Percentiles rank a stretch among this genome's conserved stretches.
These are phyloP conservation scores for Nothobranchius furzeri DNA, from an alignment of 2,113 vertebrate species.

Conservation along the genomic window DNA sequence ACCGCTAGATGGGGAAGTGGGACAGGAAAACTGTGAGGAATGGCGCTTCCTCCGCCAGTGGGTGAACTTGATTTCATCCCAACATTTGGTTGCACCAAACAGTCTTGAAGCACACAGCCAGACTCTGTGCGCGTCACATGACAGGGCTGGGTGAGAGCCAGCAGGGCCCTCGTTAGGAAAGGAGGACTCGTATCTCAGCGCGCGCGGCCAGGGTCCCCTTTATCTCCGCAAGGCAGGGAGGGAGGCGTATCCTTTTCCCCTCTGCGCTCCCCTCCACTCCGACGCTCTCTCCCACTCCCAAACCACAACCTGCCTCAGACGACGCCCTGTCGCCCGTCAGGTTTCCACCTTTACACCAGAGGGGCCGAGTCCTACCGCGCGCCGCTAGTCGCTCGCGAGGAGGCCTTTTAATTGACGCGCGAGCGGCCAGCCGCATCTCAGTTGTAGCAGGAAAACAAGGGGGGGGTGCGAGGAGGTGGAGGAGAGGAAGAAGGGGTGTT, in stretches of 20 bases:
- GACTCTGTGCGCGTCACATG: constrained; percentile 45
- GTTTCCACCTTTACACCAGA: constrained; percentile 4
- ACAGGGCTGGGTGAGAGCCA: constrained; percentile 56
- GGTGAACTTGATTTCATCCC: constrained; percentile 27
- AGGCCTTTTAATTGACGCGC: constrained; percentile 35
- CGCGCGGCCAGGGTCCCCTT: constrained; percentile 58
- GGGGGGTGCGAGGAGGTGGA: constrained; percentile 38
- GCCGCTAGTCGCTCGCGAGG: constrained; percentile 28
- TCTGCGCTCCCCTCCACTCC: constrained; percentile 47
- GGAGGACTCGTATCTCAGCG: constrained; percentile 57
- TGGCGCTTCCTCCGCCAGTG: constrained; percentile 9
- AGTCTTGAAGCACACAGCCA: constrained; percentile 23
- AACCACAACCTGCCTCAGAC: constrained; percentile 68
- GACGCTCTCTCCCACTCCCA: constrained; percentile 30
- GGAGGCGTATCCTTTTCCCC: constrained; percentile 67
- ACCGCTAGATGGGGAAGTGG: constrained; percentile 62
- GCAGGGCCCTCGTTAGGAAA: constrained; percentile 40
- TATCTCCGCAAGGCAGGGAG: constrained; percentile 65
- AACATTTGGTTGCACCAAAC: constrained; percentile 14
- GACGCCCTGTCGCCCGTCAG: constrained; percentile 62
- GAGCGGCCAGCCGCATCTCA: constrained; percentile 58
- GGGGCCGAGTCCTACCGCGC: constrained; percentile 29
- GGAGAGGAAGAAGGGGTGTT: constrained; percentile 41
- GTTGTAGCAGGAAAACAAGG: constrained; percentile 21
- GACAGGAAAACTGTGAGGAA: constrained; percentile 5